Conservation (phyloP, 2,113 vertebrate genomes). For the Centropristis striata region DNA sequence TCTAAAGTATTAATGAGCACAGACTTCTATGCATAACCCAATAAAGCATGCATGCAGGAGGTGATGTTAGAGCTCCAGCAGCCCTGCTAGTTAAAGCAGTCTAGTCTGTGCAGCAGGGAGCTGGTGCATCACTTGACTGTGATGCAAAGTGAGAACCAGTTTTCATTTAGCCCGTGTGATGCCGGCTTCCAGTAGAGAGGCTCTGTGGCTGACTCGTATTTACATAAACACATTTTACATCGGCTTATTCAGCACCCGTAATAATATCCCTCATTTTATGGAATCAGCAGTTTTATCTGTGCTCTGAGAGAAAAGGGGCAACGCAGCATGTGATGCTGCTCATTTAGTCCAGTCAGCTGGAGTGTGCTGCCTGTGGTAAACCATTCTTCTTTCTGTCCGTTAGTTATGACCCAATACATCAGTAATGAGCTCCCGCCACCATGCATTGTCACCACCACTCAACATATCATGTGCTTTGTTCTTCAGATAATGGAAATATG, state of each 20-base stretch:
- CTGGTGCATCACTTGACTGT: conserved; percentile 25
- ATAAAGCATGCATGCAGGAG: background rate
- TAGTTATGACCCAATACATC: conserved; percentile 41
- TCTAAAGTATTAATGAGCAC: conserved; percentile 17
- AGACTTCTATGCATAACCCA: background rate
- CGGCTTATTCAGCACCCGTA: conserved; percentile 52
- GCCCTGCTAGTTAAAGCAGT: conserved; percentile 20
- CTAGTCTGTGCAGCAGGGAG: conserved; percentile 29
- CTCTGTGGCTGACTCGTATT: conserved; percentile 38
- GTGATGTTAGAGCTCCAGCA: background rate
- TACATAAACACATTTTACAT: conserved; percentile 60
- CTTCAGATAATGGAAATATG: conserved; percentile 54
- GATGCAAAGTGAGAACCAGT: conserved; percentile 31
- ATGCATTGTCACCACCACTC: conserved; percentile 25
- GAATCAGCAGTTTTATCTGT: conserved; percentile 58
- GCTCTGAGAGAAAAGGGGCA: conserved; percentile 23
- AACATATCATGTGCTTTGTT: background rate
- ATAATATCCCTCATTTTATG: conserved; percentile 55
- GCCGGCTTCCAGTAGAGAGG: conserved; percentile 9
- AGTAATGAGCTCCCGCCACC: conserved; percentile 36
- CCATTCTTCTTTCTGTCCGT: conserved; percentile 8
- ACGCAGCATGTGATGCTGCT: conserved; percentile 28
- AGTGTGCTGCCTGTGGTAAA: conserved; percentile 12
- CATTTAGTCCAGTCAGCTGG: conserved; percentile 44
- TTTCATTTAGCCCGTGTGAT: conserved; percentile 35